Base-by-base conservation (phyloP, 2,888 invertebrate genomes). In the Temnothorax unifasciatus region DNA sequence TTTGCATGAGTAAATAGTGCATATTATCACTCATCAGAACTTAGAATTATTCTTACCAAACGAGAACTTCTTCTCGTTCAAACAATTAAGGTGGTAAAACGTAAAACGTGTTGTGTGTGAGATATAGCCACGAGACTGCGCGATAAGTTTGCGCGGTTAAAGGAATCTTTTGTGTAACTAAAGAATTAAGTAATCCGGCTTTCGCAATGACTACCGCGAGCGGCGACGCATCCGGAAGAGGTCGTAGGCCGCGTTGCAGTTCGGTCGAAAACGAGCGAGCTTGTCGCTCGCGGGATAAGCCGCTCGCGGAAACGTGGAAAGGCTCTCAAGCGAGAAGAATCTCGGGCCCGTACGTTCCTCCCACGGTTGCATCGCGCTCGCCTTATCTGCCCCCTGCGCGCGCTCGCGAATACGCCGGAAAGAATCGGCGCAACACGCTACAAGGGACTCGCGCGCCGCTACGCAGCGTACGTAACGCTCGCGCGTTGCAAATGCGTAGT, bases 261-360 rank as follows among this genome's bases (percentile, higher is more conserved):
- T n/a, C 57, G 83, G 76, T 89, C 85, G 88, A 84, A 86, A 84
- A 86, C 79, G 71, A 52, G 34, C 38, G 15, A 21, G 86, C 86
- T 84, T 82, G 89, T 77, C 85, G 84, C 84, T 82, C 74, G 74
- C 85, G 85, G 82, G 44, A 66, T 66, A 66, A 87, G 83, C 75
- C 85, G 83, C 84, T 82, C 74, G 69, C 83, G 84, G 81, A 87
- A 88, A 90, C 88, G 89, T 71, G 90, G 84, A 90, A 90, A 90
- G 89, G 86, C 90, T 90, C 89, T 90, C 90, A 88, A 57, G 73
- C 83, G 59, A 61, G 79, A 64, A 81, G 87, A 86, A 82, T 87
- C 85, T 77, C 82, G 66, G 34, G 75, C 69, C 76, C 73, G 84
- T 82, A 85, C 83, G 84, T 86, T 88, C 87, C 90, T 90, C 90